Evolutionary conservation across 1,140 invertebrate genomes (phyloP).

Genomic region (Ips nitidus): DNA sequence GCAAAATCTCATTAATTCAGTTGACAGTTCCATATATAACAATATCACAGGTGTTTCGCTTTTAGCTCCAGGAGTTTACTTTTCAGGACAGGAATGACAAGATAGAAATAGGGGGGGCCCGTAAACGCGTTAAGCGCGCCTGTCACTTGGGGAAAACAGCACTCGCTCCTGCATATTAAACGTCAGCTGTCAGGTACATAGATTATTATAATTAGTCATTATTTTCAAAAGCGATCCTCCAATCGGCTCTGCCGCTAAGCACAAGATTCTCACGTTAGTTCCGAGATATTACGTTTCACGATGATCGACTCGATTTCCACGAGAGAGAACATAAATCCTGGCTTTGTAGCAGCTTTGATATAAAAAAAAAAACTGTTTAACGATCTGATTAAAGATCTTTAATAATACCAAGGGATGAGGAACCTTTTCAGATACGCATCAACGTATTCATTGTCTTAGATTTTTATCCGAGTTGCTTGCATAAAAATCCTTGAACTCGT

Average conservation of each 20-base stretch:
- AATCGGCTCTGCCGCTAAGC: not conserved
- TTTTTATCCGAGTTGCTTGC: too few species aligned
- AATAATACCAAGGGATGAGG: too few species aligned
- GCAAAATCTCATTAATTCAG: constrained; percentile 6
- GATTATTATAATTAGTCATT: too few species aligned
- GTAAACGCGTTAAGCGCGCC: not conserved
- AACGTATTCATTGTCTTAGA: too few species aligned
- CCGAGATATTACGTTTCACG: not conserved
- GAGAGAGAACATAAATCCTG: constrained; percentile 5
- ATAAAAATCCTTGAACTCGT: too few species aligned
- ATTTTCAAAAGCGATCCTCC: not conserved
- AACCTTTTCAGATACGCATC: too few species aligned
- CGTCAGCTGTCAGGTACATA: too few species aligned
- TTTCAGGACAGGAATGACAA: not conserved
- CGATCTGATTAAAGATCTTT: too few species aligned
- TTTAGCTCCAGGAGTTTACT: not conserved
- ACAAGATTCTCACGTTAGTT: not conserved
- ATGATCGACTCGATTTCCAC: constrained; percentile 1
- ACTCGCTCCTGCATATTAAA: too few species aligned
- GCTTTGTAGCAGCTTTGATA: not conserved
- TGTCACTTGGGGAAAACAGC: too few species aligned
- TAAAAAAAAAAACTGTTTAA: not conserved
- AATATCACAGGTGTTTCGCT: constrained; percentile 1
- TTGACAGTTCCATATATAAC: not conserved
- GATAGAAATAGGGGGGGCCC: not conserved